Evolutionary conservation across 2,888 invertebrate genomes (phyloP).

Genomic region (Atherix ibis): DNA sequence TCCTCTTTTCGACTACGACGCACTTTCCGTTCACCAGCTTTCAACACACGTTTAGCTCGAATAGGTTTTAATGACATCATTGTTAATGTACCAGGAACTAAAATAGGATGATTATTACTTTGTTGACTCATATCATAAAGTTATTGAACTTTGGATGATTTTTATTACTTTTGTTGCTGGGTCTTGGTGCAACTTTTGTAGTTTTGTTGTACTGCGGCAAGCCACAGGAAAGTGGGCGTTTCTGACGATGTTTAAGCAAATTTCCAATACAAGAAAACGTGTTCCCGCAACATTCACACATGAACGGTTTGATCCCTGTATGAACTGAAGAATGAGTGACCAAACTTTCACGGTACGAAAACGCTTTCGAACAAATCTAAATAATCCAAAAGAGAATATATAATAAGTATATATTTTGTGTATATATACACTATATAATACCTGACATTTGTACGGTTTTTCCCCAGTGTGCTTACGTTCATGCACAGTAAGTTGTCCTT

Average conservation of each 20-base stretch:
- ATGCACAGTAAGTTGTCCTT: constrained; percentile 22
- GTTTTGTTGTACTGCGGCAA: constrained; percentile 20
- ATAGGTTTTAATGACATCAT: no score
- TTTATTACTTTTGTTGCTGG: constrained; percentile 2
- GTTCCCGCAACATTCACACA: constrained; percentile 34
- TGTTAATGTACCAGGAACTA: no score
- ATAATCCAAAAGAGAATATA: constrained; percentile 2
- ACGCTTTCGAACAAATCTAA: constrained; percentile 30
- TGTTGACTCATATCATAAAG: no score
- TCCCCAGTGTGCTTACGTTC: constrained; percentile 24
- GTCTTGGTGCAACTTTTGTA: constrained; percentile 10
- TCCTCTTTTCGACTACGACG: no score
- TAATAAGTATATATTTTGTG: no score
- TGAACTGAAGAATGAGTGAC: constrained; percentile 35
- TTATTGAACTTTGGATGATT: no score
- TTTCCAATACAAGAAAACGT: constrained; percentile 36
- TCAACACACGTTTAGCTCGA: no score
- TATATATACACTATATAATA: no score
- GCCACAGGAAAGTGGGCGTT: constrained; percentile 34
- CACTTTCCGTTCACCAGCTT: no score
- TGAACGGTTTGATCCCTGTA: constrained; percentile 29
- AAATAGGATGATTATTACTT: no score
- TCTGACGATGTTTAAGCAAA: constrained; percentile 33
- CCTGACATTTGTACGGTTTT: constrained; percentile 23
- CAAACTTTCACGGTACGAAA: constrained; percentile 34